Percentiles rank a stretch among this genome's conserved stretches.
phyloP scores from a whole-genome alignment of 2,113 vertebrate genomes.

The Rynchops niger region DNA sequence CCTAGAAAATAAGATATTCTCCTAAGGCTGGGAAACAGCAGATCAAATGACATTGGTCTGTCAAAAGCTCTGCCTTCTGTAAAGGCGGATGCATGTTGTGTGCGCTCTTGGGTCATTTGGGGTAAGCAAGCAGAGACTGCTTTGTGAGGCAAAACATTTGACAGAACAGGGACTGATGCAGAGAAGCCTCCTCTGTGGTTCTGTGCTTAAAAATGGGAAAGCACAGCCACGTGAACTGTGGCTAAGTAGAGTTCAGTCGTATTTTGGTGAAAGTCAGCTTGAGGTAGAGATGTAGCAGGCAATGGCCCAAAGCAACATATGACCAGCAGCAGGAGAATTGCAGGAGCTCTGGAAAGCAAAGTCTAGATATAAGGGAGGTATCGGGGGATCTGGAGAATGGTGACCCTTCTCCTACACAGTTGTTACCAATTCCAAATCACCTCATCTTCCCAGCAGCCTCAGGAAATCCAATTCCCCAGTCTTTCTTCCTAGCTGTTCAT shows the following conservation, averaged over 20 bases:
- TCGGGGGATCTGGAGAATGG: neutral
- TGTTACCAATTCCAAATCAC: neutral
- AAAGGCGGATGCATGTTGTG: neutral
- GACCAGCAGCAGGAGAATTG: neutral
- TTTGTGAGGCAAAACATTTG: neutral
- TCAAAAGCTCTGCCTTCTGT: neutral
- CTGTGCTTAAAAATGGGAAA: neutral
- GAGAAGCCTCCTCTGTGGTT: neutral
- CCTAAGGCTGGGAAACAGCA: neutral
- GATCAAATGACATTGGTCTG: neutral
- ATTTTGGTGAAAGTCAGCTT: neutral
- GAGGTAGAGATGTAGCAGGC: neutral
- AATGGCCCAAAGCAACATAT: neutral
- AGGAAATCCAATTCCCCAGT: neutral
- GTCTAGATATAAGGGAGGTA: neutral
- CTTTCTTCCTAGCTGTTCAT: neutral
- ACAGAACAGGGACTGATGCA: neutral
- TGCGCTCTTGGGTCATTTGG: neutral
- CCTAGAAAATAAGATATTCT: neutral
- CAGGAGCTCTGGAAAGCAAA: neutral
- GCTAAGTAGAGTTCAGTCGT: neutral
- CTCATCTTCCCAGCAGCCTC: neutral
- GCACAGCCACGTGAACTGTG: neutral
- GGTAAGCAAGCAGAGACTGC: neutral
- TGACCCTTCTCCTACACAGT: neutral